Evolutionary conservation across 2,797 vertebrate species (phyloP).

Genomic region (Neoniphon sammara): DNA sequence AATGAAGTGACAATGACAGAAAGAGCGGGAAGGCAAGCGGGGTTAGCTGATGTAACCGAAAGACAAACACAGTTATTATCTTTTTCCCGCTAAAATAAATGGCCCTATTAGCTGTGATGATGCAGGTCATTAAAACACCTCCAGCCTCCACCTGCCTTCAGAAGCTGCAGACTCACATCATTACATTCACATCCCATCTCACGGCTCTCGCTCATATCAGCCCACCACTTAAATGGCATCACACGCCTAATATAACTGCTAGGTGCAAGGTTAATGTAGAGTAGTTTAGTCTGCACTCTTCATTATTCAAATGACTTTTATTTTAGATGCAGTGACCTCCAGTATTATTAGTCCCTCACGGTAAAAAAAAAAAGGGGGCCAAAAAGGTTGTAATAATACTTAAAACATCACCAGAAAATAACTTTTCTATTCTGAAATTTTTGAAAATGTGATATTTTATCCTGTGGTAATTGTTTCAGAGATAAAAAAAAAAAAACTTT

Average conservation of each 20-base stretch:
- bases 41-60: background rate
- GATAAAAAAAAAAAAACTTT: too few species aligned
- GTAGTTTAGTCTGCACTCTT: slow-evolving; percentile 44
- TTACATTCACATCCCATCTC: slow-evolving; percentile 58
- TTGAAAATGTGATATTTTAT: too few species aligned
- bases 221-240: slow-evolving; percentile 55
- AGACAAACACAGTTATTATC: slow-evolving; percentile 52
- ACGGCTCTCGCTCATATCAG: slow-evolving; percentile 51
- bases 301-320: slow-evolving; percentile 52
- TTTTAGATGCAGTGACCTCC: slow-evolving; percentile 35
- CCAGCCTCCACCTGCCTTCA: slow-evolving; percentile 56
- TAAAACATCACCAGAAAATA: too few species aligned
- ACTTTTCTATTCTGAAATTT: too few species aligned
- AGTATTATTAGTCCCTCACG: slow-evolving; percentile 10
- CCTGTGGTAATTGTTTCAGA: too few species aligned
- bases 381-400: background rate
- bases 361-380: background rate
- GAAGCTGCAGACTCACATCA: slow-evolving; percentile 60
- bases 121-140: slow-evolving; percentile 56
- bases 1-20: background rate
- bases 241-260: slow-evolving; percentile 54
- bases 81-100: slow-evolving; percentile 44
- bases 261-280: slow-evolving; percentile 65
- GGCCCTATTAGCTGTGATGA: slow-evolving; percentile 49
- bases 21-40: slow-evolving; percentile 1